Conservation (phyloP, 35 echinoderm and acorn worm genomes). For the Patiria miniata region DNA sequence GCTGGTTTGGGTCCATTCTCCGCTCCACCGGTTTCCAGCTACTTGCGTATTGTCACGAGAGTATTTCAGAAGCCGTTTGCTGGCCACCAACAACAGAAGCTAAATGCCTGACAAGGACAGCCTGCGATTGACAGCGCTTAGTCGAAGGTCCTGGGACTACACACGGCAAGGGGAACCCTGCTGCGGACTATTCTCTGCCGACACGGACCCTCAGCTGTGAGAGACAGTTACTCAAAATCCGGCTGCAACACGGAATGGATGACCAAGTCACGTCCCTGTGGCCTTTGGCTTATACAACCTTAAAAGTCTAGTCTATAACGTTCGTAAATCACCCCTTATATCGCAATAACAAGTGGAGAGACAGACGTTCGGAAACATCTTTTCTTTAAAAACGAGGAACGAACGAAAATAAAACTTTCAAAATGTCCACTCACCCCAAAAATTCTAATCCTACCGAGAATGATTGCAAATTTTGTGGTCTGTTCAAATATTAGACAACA, state of each 20-base stretch:
- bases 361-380: too few species aligned
- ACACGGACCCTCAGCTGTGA: conserved; percentile 14
- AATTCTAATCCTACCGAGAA: too few species aligned
- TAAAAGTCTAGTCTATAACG: neutral
- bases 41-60: too few species aligned
- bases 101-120: neutral
- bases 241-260: neutral
- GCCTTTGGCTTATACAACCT: neutral
- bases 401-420: too few species aligned
- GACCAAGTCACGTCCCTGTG: neutral
- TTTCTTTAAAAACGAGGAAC: too few species aligned
- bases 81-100: neutral
- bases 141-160: neutral
- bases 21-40: too few species aligned
- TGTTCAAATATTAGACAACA: too few species aligned
- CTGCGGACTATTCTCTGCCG: neutral
- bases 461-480: too few species aligned
- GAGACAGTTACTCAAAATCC: conserved; percentile 3
- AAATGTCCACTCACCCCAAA: too few species aligned
- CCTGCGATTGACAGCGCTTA: conserved; percentile 5
- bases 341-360: too few species aligned
- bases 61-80: neutral
- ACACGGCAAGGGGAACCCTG: neutral
- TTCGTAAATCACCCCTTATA: too few species aligned
- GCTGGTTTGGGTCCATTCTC: too few species aligned